Conservation (phyloP, 1,140 invertebrate genomes). For the Anoplolepis gracilipes region DNA sequence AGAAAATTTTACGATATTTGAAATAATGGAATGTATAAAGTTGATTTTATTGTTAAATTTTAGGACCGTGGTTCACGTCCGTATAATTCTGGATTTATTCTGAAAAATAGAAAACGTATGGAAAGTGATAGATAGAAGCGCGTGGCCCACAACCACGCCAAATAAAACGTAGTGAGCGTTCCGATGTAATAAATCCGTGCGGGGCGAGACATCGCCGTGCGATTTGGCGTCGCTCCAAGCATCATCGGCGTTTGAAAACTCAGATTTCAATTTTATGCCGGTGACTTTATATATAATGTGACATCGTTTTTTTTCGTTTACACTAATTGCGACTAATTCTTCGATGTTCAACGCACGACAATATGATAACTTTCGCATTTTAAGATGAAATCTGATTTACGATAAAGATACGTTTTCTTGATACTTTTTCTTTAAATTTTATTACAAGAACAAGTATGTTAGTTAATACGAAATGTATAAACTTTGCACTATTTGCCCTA, state of each 20-base stretch:
- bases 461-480: neutral
- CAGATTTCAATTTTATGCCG: neutral
- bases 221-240: constrained; percentile 23
- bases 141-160: neutral
- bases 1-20: neutral
- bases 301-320: constrained; percentile 3
- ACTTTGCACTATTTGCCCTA: neutral
- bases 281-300: neutral
- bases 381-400: neutral
- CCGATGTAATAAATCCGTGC: constrained; percentile 4
- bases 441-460: neutral
- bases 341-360: neutral
- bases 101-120: neutral
- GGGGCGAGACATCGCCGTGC: neutral
- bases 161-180: constrained; percentile 7
- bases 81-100: neutral
- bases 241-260: constrained; percentile 3
- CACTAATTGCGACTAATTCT: constrained; percentile 14
- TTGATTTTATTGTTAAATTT: neutral
- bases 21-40: neutral
- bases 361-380: neutral
- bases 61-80: too few relatives aligned
- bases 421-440: neutral
- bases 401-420: too few relatives aligned
- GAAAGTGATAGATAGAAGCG: neutral